Evolutionary conservation across 1,140 invertebrate species (phyloP), one percentile per base, ranked within the genome.

Genomic region (Whitmania pigra): DNA sequence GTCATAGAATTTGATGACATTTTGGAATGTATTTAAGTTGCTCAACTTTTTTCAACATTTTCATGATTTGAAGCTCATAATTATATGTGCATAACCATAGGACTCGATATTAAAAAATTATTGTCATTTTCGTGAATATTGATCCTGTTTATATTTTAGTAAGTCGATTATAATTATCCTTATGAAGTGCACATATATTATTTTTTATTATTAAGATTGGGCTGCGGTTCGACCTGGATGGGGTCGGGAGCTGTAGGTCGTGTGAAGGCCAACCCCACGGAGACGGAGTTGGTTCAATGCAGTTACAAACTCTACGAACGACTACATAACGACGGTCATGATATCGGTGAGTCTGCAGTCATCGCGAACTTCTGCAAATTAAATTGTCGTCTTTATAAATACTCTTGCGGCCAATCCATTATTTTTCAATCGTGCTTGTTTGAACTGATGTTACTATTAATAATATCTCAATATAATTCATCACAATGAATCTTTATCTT

Each of bases 261-360:
- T 55, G 89, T 94, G 77, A 91, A 94, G 80, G 88, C 89, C 43
- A 89, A 87, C 74, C 83, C 88, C 69, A 83, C 88, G 15, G 90
- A 94, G 85, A 88, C 92, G 0, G 88, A 87, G 77, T 83, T 97
- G 68, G 87, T 90, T 3, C 87, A 91, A 78, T 89, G 91, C 71
- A 94, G 92, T 66, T 88, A 93, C 71, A 83, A 88, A 60, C 83
- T 98, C 2, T 92, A 95, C 75, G 87, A 91, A 79, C 86, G 89
- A 70, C 81, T 98, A 67, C 88, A 94, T 76, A 80, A 85, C 0
- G 85, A 87, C 77, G 92, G 91, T 0, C 82, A 89, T 69, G 78
- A 87, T 25, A 93, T 90, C 20, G 85, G 85, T 78, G 72, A 73
- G 71, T 60, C 43, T 7, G 17, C 5, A 49, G 43, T 49, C 13